Percentiles rank a stretch among this genome's conserved stretches.
phyloP scores from a whole-genome alignment of 2,113 vertebrate species.

The Balaeniceps rex region DNA sequence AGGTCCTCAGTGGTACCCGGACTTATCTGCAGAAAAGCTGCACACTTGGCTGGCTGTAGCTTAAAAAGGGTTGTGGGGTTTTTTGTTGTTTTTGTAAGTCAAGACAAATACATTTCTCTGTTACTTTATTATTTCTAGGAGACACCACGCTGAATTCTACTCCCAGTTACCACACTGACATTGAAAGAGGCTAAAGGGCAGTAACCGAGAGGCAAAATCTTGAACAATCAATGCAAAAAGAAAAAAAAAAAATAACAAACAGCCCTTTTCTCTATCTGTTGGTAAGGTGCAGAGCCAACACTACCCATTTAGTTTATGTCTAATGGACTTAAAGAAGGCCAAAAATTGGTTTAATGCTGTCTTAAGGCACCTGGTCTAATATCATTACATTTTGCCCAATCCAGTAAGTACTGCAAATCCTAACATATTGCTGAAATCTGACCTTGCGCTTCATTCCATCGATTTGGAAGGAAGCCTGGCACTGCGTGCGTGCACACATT shows the following conservation, averaged over 20 bases:
- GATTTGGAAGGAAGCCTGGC: background rate
- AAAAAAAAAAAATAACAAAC: background rate
- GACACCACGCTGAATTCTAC: background rate
- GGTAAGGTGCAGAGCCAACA: background rate
- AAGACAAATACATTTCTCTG: background rate
- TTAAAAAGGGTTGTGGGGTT: background rate
- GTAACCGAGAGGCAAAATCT: background rate
- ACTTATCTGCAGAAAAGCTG: background rate
- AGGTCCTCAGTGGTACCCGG: background rate
- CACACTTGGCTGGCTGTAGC: background rate
- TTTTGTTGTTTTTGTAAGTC: background rate
- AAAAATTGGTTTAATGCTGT: constrained; percentile 9
- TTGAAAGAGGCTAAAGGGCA: background rate
- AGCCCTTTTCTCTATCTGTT: background rate
- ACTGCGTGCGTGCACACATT: background rate
- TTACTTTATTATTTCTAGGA: background rate
- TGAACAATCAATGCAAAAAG: background rate
- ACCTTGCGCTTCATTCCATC: background rate
- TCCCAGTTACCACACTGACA: background rate
- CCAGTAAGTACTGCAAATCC: background rate
- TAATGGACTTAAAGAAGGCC: constrained; percentile 2
- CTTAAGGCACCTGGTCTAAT: constrained; percentile 21
- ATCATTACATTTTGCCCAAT: background rate
- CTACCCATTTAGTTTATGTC: background rate
- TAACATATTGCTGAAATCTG: background rate